Conservation (phyloP, 64 coral and sea anemone genomes). For the Catalaphyllia jardinei region DNA sequence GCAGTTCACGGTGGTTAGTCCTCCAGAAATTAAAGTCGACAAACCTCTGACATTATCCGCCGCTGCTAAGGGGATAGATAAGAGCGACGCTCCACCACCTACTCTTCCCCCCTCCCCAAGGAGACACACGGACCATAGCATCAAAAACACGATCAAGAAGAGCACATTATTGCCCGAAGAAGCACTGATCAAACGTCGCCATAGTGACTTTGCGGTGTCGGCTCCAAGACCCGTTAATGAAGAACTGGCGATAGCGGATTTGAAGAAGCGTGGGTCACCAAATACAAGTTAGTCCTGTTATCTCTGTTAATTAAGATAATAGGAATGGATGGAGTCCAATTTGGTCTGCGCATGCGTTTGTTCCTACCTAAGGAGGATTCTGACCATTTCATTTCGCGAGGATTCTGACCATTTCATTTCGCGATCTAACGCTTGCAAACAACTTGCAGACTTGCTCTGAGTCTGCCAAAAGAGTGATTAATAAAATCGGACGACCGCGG, state of each 20-base stretch:
- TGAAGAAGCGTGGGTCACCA: constrained; percentile 19
- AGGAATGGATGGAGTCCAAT: no score
- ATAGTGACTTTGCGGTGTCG: constrained; percentile 52
- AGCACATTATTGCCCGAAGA: not conserved
- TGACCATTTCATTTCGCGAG: no score
- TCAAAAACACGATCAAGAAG: not conserved
- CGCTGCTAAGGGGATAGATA: not conserved
- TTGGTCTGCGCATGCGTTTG: no score
- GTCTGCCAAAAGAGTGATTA: no score
- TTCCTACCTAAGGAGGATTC: no score
- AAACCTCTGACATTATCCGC: constrained; percentile 27
- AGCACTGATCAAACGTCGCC: constrained; percentile 2
- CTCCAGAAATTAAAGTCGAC: constrained; percentile 27
- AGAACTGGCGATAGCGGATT: constrained; percentile 23
- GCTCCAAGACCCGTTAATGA: constrained; percentile 48
- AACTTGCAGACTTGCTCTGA: no score
- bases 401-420: no score
- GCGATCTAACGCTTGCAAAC: no score
- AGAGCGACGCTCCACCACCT: not conserved
- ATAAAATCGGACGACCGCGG: no score
- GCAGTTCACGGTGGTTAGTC: not conserved
- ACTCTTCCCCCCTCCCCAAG: constrained; percentile 12
- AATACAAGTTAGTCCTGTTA: not conserved
- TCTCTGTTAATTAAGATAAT: not conserved
- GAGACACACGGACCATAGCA: constrained; percentile 6